Conservation (phyloP, 2,888 invertebrate species). For the Eilema sororculum region DNA sequence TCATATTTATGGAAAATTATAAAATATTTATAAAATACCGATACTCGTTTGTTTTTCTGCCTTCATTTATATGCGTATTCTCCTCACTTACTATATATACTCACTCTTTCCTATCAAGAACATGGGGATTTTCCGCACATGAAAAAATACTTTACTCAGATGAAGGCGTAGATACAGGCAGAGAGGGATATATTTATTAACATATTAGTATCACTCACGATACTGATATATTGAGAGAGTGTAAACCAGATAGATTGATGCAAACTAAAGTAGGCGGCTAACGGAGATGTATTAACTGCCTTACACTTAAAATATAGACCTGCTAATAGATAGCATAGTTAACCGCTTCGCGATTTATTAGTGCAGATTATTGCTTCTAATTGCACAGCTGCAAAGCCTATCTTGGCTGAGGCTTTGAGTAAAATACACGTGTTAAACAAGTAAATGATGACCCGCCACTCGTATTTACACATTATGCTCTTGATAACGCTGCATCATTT, state of each 20-base stretch:
- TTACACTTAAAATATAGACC: constrained; percentile 18
- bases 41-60: background rate
- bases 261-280: constrained; percentile 4
- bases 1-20: background rate
- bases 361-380: constrained; percentile 35
- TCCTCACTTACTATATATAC: too few species aligned
- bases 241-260: background rate
- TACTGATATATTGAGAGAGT: background rate
- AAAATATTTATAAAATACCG: background rate
- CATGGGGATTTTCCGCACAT: too few species aligned
- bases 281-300: background rate
- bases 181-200: background rate
- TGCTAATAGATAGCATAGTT: constrained; percentile 20
- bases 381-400: constrained; percentile 38
- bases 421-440: constrained; percentile 31
- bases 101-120: too few species aligned
- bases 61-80: background rate
- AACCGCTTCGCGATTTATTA: constrained; percentile 41
- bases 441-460: constrained; percentile 22
- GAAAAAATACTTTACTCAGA: too few species aligned
- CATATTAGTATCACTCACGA: background rate
- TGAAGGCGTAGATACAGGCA: background rate
- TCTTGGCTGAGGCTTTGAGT: constrained; percentile 24
- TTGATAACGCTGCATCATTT: constrained; percentile 31
- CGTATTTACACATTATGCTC: constrained; percentile 34